These are phyloP conservation scores for Melanocharis versteri DNA, from an alignment of 2,113 vertebrate species.

Conservation along the genomic window DNA sequence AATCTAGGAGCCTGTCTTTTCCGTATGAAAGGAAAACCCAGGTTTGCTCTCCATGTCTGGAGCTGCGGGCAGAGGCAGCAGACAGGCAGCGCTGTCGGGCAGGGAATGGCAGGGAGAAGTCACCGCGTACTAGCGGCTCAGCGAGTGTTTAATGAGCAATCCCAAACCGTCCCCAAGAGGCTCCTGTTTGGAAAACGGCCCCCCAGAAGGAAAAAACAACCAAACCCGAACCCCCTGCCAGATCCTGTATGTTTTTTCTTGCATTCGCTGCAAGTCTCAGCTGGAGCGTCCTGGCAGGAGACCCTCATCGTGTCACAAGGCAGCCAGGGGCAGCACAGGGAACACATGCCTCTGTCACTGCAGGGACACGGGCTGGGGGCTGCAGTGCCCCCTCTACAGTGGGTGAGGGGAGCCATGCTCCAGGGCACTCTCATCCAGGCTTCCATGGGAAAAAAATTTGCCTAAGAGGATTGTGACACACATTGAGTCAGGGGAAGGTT, in stretches of 20 bases:
- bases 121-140: accelerated
- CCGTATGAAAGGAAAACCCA: accelerated
- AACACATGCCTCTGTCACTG: accelerated
- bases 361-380: not conserved
- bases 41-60: accelerated
- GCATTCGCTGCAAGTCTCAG: accelerated
- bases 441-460: accelerated
- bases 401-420: accelerated
- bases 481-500: not conserved
- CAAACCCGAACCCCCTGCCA: accelerated
- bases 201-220: not conserved
- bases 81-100: conserved; percentile 12
- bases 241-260: not conserved
- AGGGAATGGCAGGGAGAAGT: not conserved
- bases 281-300: not conserved
- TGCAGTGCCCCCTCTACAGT: accelerated
- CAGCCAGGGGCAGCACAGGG: accelerated
- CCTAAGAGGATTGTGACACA: not conserved
- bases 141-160: accelerated
- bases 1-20: not conserved
- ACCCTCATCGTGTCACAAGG: accelerated
- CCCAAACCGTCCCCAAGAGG: not conserved
- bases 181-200: not conserved
- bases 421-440: not conserved
- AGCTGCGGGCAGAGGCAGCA: not conserved